A percentile compares a stretch with the other conserved stretches of the same genome.
phyloP scores from a whole-genome alignment of 35 echinoderm and acorn worm genomes.

The Amphiura filiformis region DNA sequence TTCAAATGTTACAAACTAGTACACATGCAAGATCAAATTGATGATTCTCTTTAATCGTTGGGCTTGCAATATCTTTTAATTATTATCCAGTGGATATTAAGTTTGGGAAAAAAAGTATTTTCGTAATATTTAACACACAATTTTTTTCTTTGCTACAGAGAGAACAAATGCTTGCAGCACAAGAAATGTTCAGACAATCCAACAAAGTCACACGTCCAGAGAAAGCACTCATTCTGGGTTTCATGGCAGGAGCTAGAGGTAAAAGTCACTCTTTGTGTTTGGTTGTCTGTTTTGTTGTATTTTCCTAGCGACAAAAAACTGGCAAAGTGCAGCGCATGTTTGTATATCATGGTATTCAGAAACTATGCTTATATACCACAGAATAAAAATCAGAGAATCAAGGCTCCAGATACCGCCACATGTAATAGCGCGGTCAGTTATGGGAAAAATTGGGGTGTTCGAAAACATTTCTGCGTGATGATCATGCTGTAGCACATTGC shows the following conservation, averaged over 20 bases:
- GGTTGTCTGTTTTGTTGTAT: not conserved
- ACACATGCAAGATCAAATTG: no score
- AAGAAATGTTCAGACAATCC: slow-evolving; percentile 97
- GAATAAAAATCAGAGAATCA: not conserved
- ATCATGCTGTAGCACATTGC: no score
- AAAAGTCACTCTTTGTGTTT: not conserved
- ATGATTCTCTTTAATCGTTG: no score
- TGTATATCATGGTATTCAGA: not conserved
- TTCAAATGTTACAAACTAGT: no score
- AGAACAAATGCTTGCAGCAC: slow-evolving; percentile 97
- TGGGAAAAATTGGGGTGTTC: no score
- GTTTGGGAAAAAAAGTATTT: no score
- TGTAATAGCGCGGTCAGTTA: no score
- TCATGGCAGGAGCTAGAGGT: slow-evolving; percentile 99
- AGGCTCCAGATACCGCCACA: not conserved
- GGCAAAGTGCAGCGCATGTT: not conserved
- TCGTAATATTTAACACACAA: no score
- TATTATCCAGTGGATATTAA: no score
- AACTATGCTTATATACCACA: not conserved
- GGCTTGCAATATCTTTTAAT: no score
- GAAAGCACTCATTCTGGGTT: slow-evolving; percentile 97
- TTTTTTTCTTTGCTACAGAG: slow-evolving; percentile 59
- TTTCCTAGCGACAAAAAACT: not conserved
- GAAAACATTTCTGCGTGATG: no score
- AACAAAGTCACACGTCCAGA: slow-evolving; percentile 99